Percentiles rank a stretch among this genome's conserved stretches.
Conservation (phyloP, 2,113 vertebrate species). For the Pelvicachromis taeniatus region DNA sequence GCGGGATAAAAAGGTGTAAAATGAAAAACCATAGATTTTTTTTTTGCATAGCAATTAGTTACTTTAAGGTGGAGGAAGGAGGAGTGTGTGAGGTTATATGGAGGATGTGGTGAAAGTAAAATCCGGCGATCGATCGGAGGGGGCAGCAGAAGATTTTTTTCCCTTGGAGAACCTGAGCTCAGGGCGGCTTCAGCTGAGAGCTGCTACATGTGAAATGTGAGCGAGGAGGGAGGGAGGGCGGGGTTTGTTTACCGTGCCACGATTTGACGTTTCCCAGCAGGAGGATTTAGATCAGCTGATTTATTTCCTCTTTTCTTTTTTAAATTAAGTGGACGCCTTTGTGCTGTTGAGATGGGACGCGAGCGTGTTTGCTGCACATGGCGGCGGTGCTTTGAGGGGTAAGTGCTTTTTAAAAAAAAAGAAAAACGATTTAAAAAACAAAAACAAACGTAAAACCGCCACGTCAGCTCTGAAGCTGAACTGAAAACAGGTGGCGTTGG, state of each 20-base stretch:
- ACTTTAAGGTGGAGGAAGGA: conserved; percentile 30
- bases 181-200: conserved; percentile 44
- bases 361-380: conserved; percentile 33
- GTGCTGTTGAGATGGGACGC: conserved; percentile 24
- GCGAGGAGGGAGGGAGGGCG: not conserved
- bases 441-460: not conserved
- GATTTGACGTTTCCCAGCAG: not conserved
- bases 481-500: not conserved
- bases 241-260: conserved; percentile 8
- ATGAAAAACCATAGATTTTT: conserved; percentile 66
- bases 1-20: conserved; percentile 59
- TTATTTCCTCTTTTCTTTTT: not conserved
- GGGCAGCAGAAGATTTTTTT: conserved; percentile 8
- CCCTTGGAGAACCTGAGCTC: conserved; percentile 69
- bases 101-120: conserved; percentile 23
- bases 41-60: conserved; percentile 78
- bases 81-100: conserved; percentile 21
- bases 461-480: not conserved
- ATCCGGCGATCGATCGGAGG: not conserved
- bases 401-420: conserved; percentile 34
- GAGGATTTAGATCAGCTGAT: not conserved
- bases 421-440: rapidly evolving
- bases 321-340: not conserved
- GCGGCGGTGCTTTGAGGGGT: conserved; percentile 35
- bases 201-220: conserved; percentile 54